These are phyloP conservation scores for Coracopsis vasa DNA, from an alignment of 2,113 vertebrate species.

Conservation along the genomic window DNA sequence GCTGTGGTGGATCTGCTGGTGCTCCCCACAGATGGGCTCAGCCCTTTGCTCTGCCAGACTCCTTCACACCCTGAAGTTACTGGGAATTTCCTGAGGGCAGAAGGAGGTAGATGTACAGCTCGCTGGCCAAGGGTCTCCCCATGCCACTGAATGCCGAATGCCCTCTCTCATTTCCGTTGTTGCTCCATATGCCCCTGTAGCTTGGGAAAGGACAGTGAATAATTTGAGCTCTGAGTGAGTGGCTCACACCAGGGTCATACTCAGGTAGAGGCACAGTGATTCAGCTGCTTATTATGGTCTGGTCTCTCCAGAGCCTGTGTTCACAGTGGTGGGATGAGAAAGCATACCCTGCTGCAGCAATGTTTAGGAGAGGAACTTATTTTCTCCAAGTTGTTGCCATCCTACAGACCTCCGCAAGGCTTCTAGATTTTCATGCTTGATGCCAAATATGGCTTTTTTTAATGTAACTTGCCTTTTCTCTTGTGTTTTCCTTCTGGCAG, in stretches of 20 bases:
- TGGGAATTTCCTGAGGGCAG: neutral
- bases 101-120: neutral
- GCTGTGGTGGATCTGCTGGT: neutral
- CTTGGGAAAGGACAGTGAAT: neutral
- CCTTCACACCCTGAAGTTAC: neutral
- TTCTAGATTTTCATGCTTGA: neutral
- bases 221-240: neutral
- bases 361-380: neutral
- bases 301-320: neutral
- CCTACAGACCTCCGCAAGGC: neutral
- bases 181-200: neutral
- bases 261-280: neutral
- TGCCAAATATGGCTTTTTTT: neutral
- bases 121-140: neutral
- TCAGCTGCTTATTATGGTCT: neutral
- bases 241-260: neutral
- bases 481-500: conserved; percentile 36
- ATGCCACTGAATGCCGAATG: too few relatives aligned
- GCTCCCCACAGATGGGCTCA: neutral
- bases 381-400: neutral
- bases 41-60: neutral
- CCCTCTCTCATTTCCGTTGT: neutral
- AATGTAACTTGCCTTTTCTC: neutral
- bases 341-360: neutral
- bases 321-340: neutral